Conservation (phyloP, 2,113 vertebrate genomes). For the Mungos mungo region DNA sequence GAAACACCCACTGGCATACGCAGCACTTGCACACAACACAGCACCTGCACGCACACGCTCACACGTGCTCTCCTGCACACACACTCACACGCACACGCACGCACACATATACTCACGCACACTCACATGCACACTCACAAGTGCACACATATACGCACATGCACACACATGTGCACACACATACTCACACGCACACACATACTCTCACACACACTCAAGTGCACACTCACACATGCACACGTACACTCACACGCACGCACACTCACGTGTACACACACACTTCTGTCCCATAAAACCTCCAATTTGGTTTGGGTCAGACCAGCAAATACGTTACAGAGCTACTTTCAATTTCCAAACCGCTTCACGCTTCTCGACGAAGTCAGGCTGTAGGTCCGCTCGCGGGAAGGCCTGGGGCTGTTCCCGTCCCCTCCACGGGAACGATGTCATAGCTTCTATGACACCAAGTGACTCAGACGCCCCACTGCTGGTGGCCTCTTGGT, state of each 20-base stretch:
- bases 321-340: too few species aligned
- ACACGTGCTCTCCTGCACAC: too few species aligned
- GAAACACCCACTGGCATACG: background rate
- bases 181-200: background rate
- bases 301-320: background rate
- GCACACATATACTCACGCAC: accelerated
- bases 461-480: accelerated
- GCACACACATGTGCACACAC: accelerated
- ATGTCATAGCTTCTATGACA: accelerated
- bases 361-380: background rate
- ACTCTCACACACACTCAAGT: too few species aligned
- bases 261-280: accelerated
- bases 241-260: too few species aligned
- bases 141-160: accelerated
- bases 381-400: accelerated
- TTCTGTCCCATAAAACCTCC: too few species aligned
- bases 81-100: too few species aligned
- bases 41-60: background rate
- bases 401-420: too few species aligned
- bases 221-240: too few species aligned
- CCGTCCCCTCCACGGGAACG: accelerated
- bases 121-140: accelerated
- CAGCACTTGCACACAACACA: too few species aligned
- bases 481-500: accelerated
- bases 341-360: background rate